A percentile compares a stretch with the other conserved stretches of the same genome.
These are phyloP conservation scores for human (Homo sapiens) DNA, from an alignment of 2,113 vertebrate species.

Conservation along the genomic window DNA sequence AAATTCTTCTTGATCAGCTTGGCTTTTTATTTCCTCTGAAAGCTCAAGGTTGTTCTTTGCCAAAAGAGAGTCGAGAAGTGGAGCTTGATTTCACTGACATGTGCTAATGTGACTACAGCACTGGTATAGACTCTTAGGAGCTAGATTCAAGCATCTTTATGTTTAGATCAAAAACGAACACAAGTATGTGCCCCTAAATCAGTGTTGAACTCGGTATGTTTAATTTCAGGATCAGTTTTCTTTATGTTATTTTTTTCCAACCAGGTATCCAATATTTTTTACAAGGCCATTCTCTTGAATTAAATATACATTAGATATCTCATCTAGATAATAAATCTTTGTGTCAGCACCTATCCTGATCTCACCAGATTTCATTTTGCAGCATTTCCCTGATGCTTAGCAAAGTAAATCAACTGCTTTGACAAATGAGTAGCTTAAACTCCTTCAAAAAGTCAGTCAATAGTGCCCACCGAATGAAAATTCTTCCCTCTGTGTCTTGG, in stretches of 20 bases:
- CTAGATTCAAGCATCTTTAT: neutral
- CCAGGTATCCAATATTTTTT: conserved; percentile 27
- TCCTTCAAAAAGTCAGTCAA: neutral
- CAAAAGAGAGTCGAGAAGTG: neutral
- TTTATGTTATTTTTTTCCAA: neutral
- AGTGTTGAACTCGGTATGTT: neutral
- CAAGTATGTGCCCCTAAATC: neutral
- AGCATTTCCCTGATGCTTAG: neutral
- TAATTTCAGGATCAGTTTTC: neutral
- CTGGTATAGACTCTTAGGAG: neutral
- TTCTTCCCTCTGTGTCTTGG: neutral
- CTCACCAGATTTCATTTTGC: conserved; percentile 40
- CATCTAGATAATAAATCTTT: conserved; percentile 40
- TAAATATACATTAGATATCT: conserved; percentile 34
- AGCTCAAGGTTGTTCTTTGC: neutral
- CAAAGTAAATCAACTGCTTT: conserved; percentile 52
- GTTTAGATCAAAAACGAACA: neutral
- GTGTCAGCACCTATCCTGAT: neutral
- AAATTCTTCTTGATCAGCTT: neutral
- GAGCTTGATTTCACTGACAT: neutral
- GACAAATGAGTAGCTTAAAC: conserved; percentile 33
- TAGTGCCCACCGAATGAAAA: neutral
- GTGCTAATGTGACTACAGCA: neutral
- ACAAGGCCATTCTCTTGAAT: neutral
- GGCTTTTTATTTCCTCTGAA: neutral